Base-by-base conservation (phyloP, 2,888 invertebrate genomes). In the Plusia festucae region DNA sequence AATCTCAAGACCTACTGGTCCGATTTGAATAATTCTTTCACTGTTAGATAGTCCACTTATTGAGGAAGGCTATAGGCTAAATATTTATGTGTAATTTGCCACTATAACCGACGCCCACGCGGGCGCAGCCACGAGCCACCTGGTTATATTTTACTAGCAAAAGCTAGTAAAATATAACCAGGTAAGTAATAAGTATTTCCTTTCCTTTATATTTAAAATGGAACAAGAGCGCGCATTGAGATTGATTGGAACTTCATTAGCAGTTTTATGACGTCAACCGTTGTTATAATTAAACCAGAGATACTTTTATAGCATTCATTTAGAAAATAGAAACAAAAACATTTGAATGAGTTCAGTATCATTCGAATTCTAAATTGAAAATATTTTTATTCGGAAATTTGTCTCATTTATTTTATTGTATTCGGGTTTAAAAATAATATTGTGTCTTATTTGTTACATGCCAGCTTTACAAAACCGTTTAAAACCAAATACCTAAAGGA, bases 231-330 rank as follows among this genome's bases (percentile, higher is more conserved):
- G 68, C 49, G 61, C 22, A 27, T 34, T 13, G 24, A 54, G 20
- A 64, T 70, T 59, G 70, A 79, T 67, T 65, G 60, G 54, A 59
- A 70, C 68, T 79, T 78, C 76, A 75, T 70, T 69, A 68, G 74
- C 76, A 80, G 71, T 60, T 68, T 63, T 61, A 58, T 78, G 82
- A 82, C 80, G 78, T 74, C 73, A 73, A 20, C 57, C 32, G 49
- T 64, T 65, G 30, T 72, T 62, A 68, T 70, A 51, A 65, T 62
- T 60, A 59, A 59, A 56, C 34, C 32, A 55, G 15, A n/a, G n/a
- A 61, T 49, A 60, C 53, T 58, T 60, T 73, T 15, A 32, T 5
- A 0, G 18, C 18, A 56, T 46, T 9, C 30, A 49, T 53, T 55
- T 15, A 52, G 58, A 44, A 51, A 55, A 11, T 53, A 51, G 24